Percentiles rank a stretch among this genome's conserved stretches.
Conservation (phyloP, 2,888 invertebrate species). For the Cantharis nigra region DNA sequence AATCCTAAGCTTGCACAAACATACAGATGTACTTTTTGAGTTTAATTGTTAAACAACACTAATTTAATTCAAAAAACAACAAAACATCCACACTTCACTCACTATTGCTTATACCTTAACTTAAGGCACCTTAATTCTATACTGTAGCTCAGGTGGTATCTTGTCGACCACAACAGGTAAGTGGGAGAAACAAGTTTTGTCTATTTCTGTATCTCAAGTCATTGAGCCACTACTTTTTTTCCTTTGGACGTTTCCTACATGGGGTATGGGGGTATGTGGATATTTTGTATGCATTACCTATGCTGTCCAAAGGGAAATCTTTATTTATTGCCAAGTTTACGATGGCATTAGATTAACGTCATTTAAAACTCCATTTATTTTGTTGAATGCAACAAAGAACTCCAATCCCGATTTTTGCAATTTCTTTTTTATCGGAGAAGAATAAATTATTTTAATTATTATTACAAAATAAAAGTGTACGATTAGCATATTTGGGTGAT, state of each 20-base stretch:
- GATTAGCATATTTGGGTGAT: neutral
- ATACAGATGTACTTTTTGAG: neutral
- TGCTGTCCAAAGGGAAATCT: neutral
- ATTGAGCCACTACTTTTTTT: slow-evolving; percentile 31
- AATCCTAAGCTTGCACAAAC: slow-evolving; percentile 1
- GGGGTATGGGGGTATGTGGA: neutral
- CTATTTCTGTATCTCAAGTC: slow-evolving; percentile 39
- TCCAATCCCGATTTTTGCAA: neutral
- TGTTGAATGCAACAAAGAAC: neutral
- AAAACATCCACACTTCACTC: slow-evolving; percentile 19
- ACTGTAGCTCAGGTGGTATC: slow-evolving; percentile 42
- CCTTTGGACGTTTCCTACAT: slow-evolving; percentile 26
- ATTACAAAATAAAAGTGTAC: neutral
- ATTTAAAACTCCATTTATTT: neutral
- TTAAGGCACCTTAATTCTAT: slow-evolving; percentile 23
- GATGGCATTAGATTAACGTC: neutral
- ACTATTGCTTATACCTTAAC: slow-evolving; percentile 34
- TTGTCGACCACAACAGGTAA: slow-evolving; percentile 39
- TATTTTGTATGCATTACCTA: neutral
- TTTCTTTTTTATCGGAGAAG: neutral
- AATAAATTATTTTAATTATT: neutral
- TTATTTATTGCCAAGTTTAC: neutral
- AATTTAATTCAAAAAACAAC: neutral
- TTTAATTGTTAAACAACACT: neutral
- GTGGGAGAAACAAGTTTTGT: slow-evolving; percentile 53